Conservation (phyloP, 2,888 invertebrate genomes). For the Apeira syringaria region DNA sequence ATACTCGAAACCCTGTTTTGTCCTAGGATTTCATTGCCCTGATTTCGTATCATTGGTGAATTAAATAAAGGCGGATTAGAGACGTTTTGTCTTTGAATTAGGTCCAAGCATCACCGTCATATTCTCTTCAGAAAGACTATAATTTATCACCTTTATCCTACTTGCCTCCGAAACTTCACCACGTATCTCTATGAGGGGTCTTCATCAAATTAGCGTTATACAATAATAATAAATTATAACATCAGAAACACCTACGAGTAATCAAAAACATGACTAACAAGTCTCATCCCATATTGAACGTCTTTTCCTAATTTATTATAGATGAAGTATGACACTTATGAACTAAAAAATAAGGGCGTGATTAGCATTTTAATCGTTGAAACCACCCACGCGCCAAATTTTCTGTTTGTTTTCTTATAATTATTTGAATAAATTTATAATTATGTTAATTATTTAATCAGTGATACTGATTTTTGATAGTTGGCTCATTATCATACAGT, state of each 20-base stretch:
- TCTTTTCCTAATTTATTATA: constrained; percentile 22
- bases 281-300: constrained; percentile 12
- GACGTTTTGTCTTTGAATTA: too few relatives aligned
- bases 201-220: constrained; percentile 18
- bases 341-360: constrained; percentile 39
- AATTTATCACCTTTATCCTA: constrained; percentile 6
- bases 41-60: too few relatives aligned
- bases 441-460: constrained; percentile 53
- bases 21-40: too few relatives aligned
- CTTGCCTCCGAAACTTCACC: constrained; percentile 7
- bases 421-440: constrained; percentile 69
- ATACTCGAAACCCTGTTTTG: too few relatives aligned
- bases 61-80: too few relatives aligned
- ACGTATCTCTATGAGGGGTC: constrained; percentile 9
- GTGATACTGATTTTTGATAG: constrained; percentile 29
- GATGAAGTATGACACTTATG: constrained; percentile 45
- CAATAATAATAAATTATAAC: constrained; percentile 25
- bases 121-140: too few relatives aligned
- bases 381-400: constrained; percentile 51
- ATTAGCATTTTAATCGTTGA: constrained; percentile 41
- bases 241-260: constrained; percentile 29
- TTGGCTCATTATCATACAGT: constrained; percentile 20
- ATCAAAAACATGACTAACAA: constrained; percentile 30
- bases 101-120: too few relatives aligned
- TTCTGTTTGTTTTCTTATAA: constrained; percentile 47